Conservation (phyloP, 1,140 invertebrate genomes). For the Bombus picipes region DNA sequence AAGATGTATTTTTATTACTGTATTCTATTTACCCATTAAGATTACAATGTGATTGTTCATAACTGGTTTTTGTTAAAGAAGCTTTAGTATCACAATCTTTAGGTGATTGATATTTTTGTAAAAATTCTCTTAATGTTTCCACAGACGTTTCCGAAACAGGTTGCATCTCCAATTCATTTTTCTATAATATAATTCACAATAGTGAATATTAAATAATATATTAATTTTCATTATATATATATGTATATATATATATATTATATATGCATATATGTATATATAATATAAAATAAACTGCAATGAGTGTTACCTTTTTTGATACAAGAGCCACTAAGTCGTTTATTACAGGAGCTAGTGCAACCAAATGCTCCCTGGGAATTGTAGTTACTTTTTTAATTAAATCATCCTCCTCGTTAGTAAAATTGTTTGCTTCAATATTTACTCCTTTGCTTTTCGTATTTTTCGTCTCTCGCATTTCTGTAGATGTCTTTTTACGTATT, state of each 20-base stretch:
- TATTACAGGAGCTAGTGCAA: slow-evolving; percentile 74
- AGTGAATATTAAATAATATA: background rate
- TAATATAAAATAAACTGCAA: background rate
- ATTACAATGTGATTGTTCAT: slow-evolving; percentile 32
- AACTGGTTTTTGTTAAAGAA: slow-evolving; percentile 3
- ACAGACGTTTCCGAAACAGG: slow-evolving; percentile 39
- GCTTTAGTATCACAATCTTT: slow-evolving; percentile 47
- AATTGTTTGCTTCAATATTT: slow-evolving; percentile 26
- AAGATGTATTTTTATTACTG: slow-evolving; percentile 9
- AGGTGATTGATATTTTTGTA: slow-evolving; percentile 61
- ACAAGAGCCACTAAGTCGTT: slow-evolving; percentile 72
- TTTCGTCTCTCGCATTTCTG: slow-evolving; percentile 42
- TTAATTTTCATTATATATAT: too few species aligned
- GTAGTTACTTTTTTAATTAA: slow-evolving; percentile 40
- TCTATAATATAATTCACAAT: slow-evolving; percentile 27
- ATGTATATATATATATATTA: too few species aligned
- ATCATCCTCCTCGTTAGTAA: slow-evolving; percentile 50
- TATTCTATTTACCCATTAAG: slow-evolving; percentile 42
- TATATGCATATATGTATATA: too few species aligned
- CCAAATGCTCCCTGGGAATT: slow-evolving; percentile 69
- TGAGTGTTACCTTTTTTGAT: slow-evolving; percentile 66
- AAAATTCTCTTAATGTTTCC: slow-evolving; percentile 60
- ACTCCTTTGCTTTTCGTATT: slow-evolving; percentile 42
- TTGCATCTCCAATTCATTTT: slow-evolving; percentile 21
- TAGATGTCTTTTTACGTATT: slow-evolving; percentile 41